Base-by-base conservation (phyloP, 2,113 vertebrate genomes). In the Malaclemys terrapin region DNA sequence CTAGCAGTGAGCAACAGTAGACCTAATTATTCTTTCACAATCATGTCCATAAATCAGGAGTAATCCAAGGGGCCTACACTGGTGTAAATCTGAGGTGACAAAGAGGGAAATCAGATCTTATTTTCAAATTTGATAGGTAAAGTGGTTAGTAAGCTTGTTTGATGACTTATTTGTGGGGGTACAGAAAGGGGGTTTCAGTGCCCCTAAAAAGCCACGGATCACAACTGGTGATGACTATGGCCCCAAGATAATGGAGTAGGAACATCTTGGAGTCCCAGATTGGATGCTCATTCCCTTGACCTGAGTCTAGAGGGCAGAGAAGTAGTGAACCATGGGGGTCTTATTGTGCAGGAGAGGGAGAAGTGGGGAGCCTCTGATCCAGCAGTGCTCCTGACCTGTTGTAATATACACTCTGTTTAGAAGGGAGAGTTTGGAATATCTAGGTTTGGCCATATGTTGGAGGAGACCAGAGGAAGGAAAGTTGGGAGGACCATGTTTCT, bases 171-270 rank as follows among this genome's bases (percentile, higher is more conserved):
- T 3, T 90, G 29, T 76, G 42, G 50, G 1, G n/a, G 50, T 54
- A 25, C 82, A 10, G 38, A 20, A 29, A 81, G 88, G 31, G 17
- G 12, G 16, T 87, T n/a, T 62, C 25, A 75, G 82, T 50, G 31
- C 38, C 49, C 10, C 45, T 50, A 62, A 38, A 27, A 52, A 49
- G 7, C 0, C 0, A 5, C 0, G 0, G 1, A 35, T 29, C 31
- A 69, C 4, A n/a, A 69, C 7, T 69, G 14, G 7, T n/a, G 29
- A n/a, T n/a, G 4, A n/a, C 31, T n/a, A 20, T 69, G 35, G 17
- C 35, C 16, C 35, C 16, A 31, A 69, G 17, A 19, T 69, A 19
- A 69, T 19, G 17, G 35, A 69, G 16, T 35, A 14, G 16, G 17
- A 19, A 69, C 62, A 69, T 69, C 8, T 35, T 69, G 62, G 35